These are phyloP conservation scores for Poliocrania exsul DNA, from an alignment of 2,797 vertebrate genomes.

Conservation along the genomic window DNA sequence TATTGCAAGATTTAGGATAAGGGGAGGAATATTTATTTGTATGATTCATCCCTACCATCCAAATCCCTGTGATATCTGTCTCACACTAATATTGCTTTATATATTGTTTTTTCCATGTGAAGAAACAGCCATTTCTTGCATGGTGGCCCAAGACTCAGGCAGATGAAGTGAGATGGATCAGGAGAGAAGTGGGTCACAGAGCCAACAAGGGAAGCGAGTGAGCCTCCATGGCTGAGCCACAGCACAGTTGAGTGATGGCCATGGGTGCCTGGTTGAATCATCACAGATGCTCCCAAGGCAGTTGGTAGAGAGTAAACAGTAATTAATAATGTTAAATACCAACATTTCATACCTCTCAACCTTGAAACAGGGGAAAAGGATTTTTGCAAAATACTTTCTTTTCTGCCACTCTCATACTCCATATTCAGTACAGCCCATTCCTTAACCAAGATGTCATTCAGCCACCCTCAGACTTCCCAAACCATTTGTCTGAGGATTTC, in stretches of 20 bases:
- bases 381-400: not conserved
- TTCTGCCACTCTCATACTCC: not conserved
- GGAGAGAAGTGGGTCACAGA: not conserved
- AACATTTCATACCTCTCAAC: not conserved
- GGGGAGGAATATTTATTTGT: not conserved
- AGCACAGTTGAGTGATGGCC: not conserved
- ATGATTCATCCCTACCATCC: not conserved
- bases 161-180: not conserved
- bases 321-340: slow-evolving; percentile 40
- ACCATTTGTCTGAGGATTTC: not conserved
- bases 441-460: not conserved
- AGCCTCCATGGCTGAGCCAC: not conserved
- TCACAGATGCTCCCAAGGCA: not conserved
- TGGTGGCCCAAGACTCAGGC: not conserved
- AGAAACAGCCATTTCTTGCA: not conserved
- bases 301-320: not conserved
- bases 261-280: not conserved
- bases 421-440: not conserved
- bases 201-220: not conserved
- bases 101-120: not conserved
- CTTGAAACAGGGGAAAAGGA: not conserved
- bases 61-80: not conserved
- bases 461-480: not conserved
- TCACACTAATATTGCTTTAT: not conserved
- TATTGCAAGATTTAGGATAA: not conserved